A percentile compares a stretch with the other conserved stretches of the same genome.
Conservation (phyloP, 2,113 vertebrate species). For the Bungarus multicinctus region DNA sequence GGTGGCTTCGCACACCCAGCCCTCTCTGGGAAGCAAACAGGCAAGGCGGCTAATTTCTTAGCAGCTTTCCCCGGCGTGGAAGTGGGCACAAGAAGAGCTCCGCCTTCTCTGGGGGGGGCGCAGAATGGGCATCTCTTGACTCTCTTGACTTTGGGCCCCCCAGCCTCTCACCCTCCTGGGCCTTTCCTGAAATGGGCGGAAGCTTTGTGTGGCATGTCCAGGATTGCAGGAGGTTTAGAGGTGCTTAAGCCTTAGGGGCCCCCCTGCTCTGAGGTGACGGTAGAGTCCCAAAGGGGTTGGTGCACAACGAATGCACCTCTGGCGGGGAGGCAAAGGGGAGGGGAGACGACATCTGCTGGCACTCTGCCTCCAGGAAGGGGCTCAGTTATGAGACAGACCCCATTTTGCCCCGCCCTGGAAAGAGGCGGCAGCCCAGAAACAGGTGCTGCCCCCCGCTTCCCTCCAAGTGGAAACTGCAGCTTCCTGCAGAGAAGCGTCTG, state of each 20-base stretch:
- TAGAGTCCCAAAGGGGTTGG: background rate
- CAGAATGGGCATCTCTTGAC: background rate
- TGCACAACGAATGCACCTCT: background rate
- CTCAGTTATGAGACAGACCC: background rate
- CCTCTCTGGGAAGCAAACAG: background rate
- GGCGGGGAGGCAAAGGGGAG: background rate
- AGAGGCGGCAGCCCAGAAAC: background rate
- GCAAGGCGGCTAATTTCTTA: background rate
- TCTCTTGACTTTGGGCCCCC: background rate
- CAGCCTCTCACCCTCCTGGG: background rate
- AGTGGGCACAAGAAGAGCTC: background rate
- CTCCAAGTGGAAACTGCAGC: background rate
- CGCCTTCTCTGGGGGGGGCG: background rate
- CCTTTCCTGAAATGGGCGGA: background rate
- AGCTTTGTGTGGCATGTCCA: background rate
- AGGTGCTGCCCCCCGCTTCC: background rate
- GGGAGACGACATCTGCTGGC: background rate
- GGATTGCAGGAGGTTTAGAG: background rate
- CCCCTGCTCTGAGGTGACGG: background rate
- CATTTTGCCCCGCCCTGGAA: background rate
- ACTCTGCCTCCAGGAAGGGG: background rate
- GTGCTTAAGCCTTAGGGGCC: background rate
- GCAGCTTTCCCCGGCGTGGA: background rate
- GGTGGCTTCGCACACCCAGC: background rate
- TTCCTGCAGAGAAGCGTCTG: no score